A percentile compares a stretch with the other conserved stretches of the same genome.
Conservation (phyloP, 1,140 invertebrate species). For the Macrocentrus cingulum region DNA sequence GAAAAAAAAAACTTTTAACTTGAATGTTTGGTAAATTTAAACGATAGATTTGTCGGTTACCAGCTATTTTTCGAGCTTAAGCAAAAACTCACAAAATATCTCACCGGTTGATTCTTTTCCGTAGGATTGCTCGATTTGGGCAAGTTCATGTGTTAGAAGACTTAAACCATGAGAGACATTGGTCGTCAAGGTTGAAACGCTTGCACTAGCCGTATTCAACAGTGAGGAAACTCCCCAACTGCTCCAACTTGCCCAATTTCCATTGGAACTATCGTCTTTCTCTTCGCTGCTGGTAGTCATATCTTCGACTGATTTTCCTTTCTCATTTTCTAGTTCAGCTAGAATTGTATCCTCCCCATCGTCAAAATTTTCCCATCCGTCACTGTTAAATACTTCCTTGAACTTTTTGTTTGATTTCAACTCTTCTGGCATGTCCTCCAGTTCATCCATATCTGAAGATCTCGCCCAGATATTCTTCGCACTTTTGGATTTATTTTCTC, state of each 20-base stretch:
- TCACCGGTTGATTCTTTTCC: conserved; percentile 10
- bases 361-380: conserved; percentile 49
- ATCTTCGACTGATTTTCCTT: conserved; percentile 36
- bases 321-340: conserved; percentile 40
- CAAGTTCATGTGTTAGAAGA: conserved; percentile 76
- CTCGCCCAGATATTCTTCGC: conserved; percentile 5
- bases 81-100: background rate
- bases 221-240: conserved; percentile 70
- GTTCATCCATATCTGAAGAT: conserved; percentile 26
- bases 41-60: too few species aligned
- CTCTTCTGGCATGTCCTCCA: conserved; percentile 48
- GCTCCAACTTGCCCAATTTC: conserved; percentile 68
- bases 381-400: conserved; percentile 50
- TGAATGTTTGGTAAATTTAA: too few species aligned
- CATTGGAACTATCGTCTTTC: conserved; percentile 24
- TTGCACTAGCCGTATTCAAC: conserved; percentile 70
- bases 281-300: conserved; percentile 30
- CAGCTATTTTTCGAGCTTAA: too few species aligned
- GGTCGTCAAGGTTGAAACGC: conserved; percentile 73
- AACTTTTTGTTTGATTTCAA: conserved; percentile 54
- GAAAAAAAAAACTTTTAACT: conserved; percentile 11
- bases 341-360: conserved; percentile 39
- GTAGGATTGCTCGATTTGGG: conserved; percentile 39
- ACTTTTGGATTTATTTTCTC: conserved; percentile 15
- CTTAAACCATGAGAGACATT: conserved; percentile 77